Evolutionary conservation across 1,140 invertebrate species (phyloP).

Genomic region (Eubasilissa regina): DNA sequence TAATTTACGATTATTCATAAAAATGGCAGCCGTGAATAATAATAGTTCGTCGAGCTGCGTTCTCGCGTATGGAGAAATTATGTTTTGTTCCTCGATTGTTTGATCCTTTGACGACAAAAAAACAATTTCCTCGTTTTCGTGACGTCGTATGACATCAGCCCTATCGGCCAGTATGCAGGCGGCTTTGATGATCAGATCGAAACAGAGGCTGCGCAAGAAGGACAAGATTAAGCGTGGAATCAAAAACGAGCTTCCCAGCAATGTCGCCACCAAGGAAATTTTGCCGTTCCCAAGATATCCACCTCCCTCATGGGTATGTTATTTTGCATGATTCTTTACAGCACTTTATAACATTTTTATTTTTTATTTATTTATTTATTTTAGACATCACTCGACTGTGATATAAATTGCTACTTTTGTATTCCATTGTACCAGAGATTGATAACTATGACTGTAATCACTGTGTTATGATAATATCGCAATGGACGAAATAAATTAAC

Average conservation of each 20-base stretch:
- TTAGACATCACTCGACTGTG: no score
- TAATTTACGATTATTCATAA: neutral
- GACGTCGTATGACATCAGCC: conserved; percentile 59
- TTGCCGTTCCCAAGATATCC: conserved; percentile 88
- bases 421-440: no score
- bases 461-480: no score
- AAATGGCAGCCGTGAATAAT: neutral
- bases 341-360: neutral
- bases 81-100: neutral
- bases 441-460: no score
- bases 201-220: conserved; percentile 83
- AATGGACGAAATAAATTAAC: no score
- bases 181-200: conserved; percentile 90
- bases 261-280: conserved; percentile 88
- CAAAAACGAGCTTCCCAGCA: conserved; percentile 85
- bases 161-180: conserved; percentile 85
- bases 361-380: neutral
- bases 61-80: neutral
- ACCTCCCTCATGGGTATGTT: conserved; percentile 82
- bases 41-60: neutral
- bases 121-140: neutral
- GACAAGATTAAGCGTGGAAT: conserved; percentile 82
- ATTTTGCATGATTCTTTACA: conserved; percentile 20
- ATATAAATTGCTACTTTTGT: no score
- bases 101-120: neutral